Base-by-base conservation (phyloP, 1,140 invertebrate species). In the Pogonomyrmex barbatus region DNA sequence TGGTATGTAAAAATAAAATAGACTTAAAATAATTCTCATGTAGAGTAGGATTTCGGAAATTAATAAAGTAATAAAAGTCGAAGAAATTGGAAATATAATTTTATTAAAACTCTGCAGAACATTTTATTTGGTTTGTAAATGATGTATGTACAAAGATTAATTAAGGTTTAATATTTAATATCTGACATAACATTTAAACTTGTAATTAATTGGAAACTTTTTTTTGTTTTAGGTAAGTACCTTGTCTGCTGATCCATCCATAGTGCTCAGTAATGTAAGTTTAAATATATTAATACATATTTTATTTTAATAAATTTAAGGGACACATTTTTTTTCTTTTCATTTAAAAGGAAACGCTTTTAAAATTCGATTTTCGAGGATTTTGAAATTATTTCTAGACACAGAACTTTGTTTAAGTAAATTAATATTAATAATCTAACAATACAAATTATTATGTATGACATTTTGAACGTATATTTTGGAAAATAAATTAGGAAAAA, bases 181-280 rank as follows among this genome's bases (percentile, higher is more conserved):
- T 45, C 8, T 45, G 10, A 54, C 1, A 12, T 56, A 33, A 10
- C 36, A 36, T 14, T 30, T 17, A 5, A 10, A 30, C 4, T 10
- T 50, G 30, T 58, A 8, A 83, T 56, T 89, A 75, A 88, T 47
- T 10, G 33, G 39, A 52, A 30, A 12, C 30, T 77, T 6, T 50
- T 91, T 75, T 91, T n/a, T 91, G 86, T 91, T 90, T 83, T 75
- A 91, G 89, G 91, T 91, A 89, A 89, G 87, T 89, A 78, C 73
- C 8, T 60, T 42, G 10, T 42, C 52, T 63, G 2, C 42, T 50
- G 70, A 9, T 39, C 1, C 42, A 45, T 5, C 60, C 12, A 12
- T 1, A 17, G 6, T 9, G 10, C 0, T 2, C 24, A 65, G 24
- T 68, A 79, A 17, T 54, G 83, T 88, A 62, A 89, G 88, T 88